Base-by-base conservation (phyloP, 2,113 vertebrate genomes). In the Egretta garzetta region DNA sequence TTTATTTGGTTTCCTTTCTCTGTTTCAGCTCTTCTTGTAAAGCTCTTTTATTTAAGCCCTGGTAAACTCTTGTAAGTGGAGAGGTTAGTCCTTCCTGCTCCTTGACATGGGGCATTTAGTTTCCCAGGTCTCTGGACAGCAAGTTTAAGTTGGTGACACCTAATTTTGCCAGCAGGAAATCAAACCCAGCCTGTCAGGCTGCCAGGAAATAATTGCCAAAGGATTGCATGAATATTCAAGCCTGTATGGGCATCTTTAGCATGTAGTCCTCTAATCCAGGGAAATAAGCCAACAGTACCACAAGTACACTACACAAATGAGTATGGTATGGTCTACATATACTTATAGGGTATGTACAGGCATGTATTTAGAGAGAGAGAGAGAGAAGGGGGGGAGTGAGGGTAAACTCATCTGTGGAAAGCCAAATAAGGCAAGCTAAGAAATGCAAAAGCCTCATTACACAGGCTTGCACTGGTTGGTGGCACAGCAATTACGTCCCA, bases 1-100 rank as follows among this genome's bases (percentile, higher is more conserved):
- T n/a, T n/a, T n/a, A n/a, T n/a, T n/a, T n/a, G n/a, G n/a, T n/a
- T n/a, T n/a, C n/a, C n/a, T n/a, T n/a, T n/a, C n/a, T n/a, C n/a
- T n/a, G n/a, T n/a, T n/a, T n/a, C n/a, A n/a, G n/a, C 47, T 81
- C 47, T 94, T 97, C 60, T 87, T 60, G 80, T 92, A 93, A 96
- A 72, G 19, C 18, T 58, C 1, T 60, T 82, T 85, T 72, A 27
- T 81, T 63, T 56, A 68, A 81, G 27, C 10, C 33, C 20, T 81
- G 26, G 8, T 86, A 66, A 93, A 70, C 10, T 64, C 62, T 68
- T 18, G 8, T 58, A 70, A 95, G 12, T 33, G 73, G 12, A 70
- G 72, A 77, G 21, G 20, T n/a, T 80, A 66, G 59, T 94, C 28
- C 52, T 84, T 75, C 33, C 62, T 91, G 49, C 73, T 79, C 10